Base-by-base conservation (phyloP, 2,797 vertebrate genomes). In the Rallus crepitans region DNA sequence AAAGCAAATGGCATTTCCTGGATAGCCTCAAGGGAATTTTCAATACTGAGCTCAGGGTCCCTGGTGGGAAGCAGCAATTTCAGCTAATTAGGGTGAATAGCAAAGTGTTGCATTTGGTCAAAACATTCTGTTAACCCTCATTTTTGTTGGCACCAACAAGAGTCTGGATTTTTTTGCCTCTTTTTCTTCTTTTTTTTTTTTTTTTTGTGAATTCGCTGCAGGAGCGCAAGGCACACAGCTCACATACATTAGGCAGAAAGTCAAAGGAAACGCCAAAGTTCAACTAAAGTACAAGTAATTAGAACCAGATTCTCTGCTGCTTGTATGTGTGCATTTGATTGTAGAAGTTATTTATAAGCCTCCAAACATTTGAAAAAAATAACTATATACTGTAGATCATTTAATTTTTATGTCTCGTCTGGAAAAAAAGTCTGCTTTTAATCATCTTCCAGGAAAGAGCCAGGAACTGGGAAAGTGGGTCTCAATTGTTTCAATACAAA, bases 241-340 rank as follows among this genome's bases (percentile, higher is more conserved):
- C 98, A 97, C 98, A 98, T 98, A 98, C 98, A 98, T 98, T 98
- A 98, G 97, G 98, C 97, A 97, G 93, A 97, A 97, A 98, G 98
- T 98, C 98, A 98, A 98, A 99, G 98, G 98, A 99, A 99, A 98
- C 98, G 97, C 98, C 98, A 98, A 98, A 98, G 98, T 99, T 99
- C 99, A 99, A 98, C 97, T 97, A 98, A 97, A 99, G 98, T 99
- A 98, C 98, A 99, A 98, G 98, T 98, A 99, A 99, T 98, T 98
- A 98, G 98, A 99, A 99, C 97, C 98, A 99, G 98, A 98, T 98
- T 98, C 96, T 96, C 95, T 65, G 60, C 84, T 78, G 95, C 94
- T 87, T 76, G 72, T 90, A 89, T 94, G 95, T 87, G 88, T 96
- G 97, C 97, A 93, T 97, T 98, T 98, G 92, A 98, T 97, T 96